Conservation (phyloP, 2,888 invertebrate genomes). For the Linnaemya tessellans region DNA sequence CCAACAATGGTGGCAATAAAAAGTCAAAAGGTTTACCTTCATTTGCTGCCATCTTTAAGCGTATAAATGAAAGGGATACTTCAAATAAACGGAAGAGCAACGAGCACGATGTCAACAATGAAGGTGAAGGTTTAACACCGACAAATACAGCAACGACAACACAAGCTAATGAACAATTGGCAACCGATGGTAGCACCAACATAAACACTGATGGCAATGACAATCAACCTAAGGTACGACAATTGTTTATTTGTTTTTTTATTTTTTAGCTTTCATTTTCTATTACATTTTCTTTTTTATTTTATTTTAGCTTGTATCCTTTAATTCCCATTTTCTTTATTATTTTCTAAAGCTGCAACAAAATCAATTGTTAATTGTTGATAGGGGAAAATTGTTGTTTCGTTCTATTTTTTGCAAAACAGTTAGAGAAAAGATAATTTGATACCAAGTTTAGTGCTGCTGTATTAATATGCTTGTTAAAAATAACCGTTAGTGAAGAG, state of each 20-base stretch:
- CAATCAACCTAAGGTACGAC: conserved; percentile 82
- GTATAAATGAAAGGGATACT: conserved; percentile 79
- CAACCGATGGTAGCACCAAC: conserved; percentile 66
- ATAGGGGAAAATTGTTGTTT: not conserved
- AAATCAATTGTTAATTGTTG: conserved; percentile 43
- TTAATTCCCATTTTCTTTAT: conserved; percentile 24
- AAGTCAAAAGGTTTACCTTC: conserved; percentile 80
- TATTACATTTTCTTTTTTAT: conserved; percentile 1
- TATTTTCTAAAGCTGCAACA: conserved; percentile 22
- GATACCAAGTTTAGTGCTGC: not conserved
- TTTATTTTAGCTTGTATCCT: not conserved
- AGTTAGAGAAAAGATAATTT: conserved; percentile 14
- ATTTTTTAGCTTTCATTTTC: conserved; percentile 16
- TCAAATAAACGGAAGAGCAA: conserved; percentile 74
- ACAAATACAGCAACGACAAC: conserved; percentile 67
- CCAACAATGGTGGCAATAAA: conserved; percentile 76
- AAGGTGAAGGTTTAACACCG: conserved; percentile 73
- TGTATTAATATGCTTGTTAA: too few relatives aligned
- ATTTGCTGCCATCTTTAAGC: conserved; percentile 81
- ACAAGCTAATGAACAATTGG: conserved; percentile 74
- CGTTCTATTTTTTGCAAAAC: not conserved
- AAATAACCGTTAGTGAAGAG: too few relatives aligned
- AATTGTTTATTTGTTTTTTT: conserved; percentile 46
- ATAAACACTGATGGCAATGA: conserved; percentile 80
- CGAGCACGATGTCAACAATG: conserved; percentile 73